These are phyloP conservation scores for Takifugu rubripes DNA, from an alignment of 2,797 vertebrate species.

Conservation along the genomic window DNA sequence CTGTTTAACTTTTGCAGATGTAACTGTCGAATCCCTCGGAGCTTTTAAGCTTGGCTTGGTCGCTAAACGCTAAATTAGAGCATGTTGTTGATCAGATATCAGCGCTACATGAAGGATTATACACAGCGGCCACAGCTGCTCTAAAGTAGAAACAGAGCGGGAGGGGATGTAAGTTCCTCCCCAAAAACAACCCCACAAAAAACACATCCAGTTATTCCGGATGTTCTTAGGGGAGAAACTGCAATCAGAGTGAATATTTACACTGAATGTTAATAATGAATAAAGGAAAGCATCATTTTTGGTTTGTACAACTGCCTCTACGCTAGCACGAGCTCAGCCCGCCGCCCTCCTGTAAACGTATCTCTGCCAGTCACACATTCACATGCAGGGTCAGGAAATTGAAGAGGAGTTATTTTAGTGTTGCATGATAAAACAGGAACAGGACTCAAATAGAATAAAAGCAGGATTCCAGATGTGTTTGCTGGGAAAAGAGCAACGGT, in stretches of 20 bases:
- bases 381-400: constrained; percentile 35
- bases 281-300: no score
- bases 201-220: no score
- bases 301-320: constrained; percentile 1
- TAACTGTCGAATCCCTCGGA: constrained; percentile 34
- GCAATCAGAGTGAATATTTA: background rate
- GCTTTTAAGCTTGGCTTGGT: constrained; percentile 22
- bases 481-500: constrained; percentile 32
- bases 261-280: no score
- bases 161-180: constrained; percentile 33
- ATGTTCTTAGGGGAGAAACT: no score
- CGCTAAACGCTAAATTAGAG: constrained; percentile 34
- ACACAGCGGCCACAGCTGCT: constrained; percentile 16
- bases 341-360: constrained; percentile 9
- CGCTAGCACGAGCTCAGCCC: constrained; percentile 19
- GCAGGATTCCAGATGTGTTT: constrained; percentile 3
- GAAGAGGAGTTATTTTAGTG: no score
- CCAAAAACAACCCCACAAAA: constrained; percentile 32
- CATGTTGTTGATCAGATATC: constrained; percentile 39
- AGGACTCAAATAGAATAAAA: no score
- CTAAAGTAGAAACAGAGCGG: constrained; percentile 21
- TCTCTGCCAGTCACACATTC: no score
- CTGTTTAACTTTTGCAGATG: constrained; percentile 31
- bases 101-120: constrained; percentile 27
- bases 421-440: no score